Evolutionary conservation across 2,113 vertebrate species (phyloP).

Genomic region (Antechinus stuartii): DNA sequence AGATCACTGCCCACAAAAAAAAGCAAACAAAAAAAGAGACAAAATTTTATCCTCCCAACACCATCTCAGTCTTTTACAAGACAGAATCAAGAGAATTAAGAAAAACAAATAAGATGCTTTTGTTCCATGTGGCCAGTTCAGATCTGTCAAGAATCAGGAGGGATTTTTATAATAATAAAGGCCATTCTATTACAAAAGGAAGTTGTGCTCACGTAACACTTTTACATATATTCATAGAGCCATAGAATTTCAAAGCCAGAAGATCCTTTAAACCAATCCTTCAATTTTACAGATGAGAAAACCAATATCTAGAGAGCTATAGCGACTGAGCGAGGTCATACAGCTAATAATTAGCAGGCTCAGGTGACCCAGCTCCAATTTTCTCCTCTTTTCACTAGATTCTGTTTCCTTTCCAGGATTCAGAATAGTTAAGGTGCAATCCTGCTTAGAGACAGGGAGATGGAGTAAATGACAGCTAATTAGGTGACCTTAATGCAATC

Average conservation of each 20-base stretch:
- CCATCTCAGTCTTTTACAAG: background rate
- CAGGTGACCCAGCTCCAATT: background rate
- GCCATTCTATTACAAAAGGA: background rate
- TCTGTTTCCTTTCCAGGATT: background rate
- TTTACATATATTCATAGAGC: background rate
- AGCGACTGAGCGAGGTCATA: background rate
- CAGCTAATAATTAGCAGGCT: background rate
- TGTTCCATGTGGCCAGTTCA: background rate
- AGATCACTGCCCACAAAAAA: background rate
- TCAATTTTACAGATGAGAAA: background rate
- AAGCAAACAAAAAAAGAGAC: background rate
- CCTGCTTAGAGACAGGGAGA: background rate
- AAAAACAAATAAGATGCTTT: background rate
- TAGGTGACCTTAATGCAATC: background rate
- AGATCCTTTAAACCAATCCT: background rate
- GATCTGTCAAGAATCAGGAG: background rate
- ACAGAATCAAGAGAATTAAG: background rate
- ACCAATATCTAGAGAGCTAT: background rate
- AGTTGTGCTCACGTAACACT: background rate
- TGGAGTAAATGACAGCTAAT: background rate
- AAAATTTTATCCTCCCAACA: background rate
- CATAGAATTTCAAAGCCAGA: background rate
- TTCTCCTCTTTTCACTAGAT: background rate
- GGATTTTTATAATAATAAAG: background rate
- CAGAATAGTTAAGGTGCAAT: background rate